These are phyloP conservation scores for Sialis lutaria DNA, from an alignment of 2,888 invertebrate genomes.

Conservation along the genomic window DNA sequence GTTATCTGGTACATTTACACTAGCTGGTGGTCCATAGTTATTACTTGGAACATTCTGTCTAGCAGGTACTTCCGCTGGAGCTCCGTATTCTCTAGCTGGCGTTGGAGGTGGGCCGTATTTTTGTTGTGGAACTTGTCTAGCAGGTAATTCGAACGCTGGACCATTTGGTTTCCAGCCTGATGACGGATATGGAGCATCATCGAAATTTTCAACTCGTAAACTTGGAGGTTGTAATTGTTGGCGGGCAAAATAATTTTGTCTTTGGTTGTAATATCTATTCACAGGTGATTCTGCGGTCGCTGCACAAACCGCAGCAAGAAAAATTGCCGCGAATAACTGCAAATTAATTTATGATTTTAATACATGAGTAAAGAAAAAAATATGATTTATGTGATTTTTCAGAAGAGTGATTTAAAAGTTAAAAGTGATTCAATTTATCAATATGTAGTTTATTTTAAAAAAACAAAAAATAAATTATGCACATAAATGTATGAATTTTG, in stretches of 20 bases:
- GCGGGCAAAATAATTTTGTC: slow-evolving; percentile 19
- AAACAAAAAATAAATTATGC: too few species aligned
- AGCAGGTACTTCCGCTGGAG: slow-evolving; percentile 16
- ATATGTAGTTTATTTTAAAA: too few species aligned
- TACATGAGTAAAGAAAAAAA: too few species aligned
- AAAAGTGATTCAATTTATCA: too few species aligned
- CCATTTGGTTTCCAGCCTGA: slow-evolving; percentile 29
- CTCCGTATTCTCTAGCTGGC: slow-evolving; percentile 14
- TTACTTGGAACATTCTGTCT: slow-evolving; percentile 4
- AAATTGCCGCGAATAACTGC: slow-evolving; percentile 18
- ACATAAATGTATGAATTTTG: too few species aligned
- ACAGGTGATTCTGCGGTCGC: slow-evolving; percentile 27
- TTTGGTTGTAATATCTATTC: slow-evolving; percentile 9
- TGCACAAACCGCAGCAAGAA: slow-evolving; percentile 22
- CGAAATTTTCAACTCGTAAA: background rate
- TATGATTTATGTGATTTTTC: too few species aligned
- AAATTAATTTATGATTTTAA: too few species aligned
- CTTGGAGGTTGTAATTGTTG: slow-evolving; percentile 11
- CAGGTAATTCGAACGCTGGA: slow-evolving; percentile 24
- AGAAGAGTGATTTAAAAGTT: too few species aligned
- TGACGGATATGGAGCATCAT: slow-evolving; percentile 22
- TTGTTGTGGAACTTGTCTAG: slow-evolving; percentile 13
- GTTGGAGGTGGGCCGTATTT: slow-evolving; percentile 17
- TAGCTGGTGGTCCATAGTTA: background rate
- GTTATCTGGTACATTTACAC: background rate